Conservation (phyloP, 2,888 invertebrate genomes). For the Diaprepes abbreviatus region DNA sequence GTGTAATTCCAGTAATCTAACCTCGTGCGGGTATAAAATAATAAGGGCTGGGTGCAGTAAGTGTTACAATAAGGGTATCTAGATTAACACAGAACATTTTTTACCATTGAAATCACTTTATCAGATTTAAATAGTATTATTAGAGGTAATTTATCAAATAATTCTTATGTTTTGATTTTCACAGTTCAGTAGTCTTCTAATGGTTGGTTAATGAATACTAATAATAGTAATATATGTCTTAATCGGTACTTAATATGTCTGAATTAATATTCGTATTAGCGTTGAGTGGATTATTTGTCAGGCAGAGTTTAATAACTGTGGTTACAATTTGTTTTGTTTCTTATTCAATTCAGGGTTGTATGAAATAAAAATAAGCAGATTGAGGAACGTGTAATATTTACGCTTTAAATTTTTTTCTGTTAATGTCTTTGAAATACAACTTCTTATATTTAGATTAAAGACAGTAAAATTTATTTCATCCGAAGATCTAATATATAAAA, state of each 20-base stretch:
- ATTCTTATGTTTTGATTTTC: constrained; percentile 46
- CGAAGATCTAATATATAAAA: too few species aligned
- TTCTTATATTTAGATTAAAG: too few species aligned
- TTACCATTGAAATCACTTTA: constrained; percentile 46
- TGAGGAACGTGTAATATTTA: too few species aligned
- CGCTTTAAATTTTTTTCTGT: too few species aligned
- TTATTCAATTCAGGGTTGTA: too few species aligned
- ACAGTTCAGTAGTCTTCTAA: constrained; percentile 47
- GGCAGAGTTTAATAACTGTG: too few species aligned
- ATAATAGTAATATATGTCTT: constrained; percentile 41
- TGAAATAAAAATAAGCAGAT: too few species aligned
- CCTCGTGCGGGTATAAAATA: constrained; percentile 38
- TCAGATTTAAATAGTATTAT: constrained; percentile 47
- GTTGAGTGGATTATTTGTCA: constrained; percentile 17
- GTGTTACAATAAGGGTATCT: constrained; percentile 39
- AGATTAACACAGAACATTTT: constrained; percentile 42
- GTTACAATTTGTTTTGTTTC: too few species aligned
- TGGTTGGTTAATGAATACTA: constrained; percentile 39
- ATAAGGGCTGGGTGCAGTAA: constrained; percentile 32
- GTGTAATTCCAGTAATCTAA: constrained; percentile 25
- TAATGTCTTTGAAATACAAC: too few species aligned
- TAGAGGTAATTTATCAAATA: constrained; percentile 45
- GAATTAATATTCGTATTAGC: constrained; percentile 25
- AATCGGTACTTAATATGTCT: constrained; percentile 38
- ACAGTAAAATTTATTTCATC: too few species aligned